These are phyloP conservation scores for Rachycentron canadum DNA, from an alignment of 2,797 vertebrate species.

Conservation along the genomic window DNA sequence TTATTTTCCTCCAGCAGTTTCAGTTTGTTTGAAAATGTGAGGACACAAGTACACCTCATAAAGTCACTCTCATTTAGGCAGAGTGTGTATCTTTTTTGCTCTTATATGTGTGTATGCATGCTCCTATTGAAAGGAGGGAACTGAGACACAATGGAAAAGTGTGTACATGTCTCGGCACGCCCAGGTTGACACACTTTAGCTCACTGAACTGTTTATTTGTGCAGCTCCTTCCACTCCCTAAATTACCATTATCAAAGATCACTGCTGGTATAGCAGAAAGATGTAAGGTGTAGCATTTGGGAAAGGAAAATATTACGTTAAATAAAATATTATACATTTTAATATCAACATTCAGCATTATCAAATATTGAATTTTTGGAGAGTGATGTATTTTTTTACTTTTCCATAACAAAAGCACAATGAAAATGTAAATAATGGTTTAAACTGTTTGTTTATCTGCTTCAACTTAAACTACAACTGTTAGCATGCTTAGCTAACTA, in stretches of 20 bases:
- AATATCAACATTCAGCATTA: no score
- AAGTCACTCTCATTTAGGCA: neutral
- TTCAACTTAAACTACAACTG: neutral
- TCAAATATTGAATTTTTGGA: neutral
- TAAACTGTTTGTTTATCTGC: no score
- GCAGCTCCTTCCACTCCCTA: conserved; percentile 30
- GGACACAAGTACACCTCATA: conserved; percentile 6
- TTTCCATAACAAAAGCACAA: no score
- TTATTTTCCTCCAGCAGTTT: conserved; percentile 15
- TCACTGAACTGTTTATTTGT: conserved; percentile 46
- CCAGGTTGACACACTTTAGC: conserved; percentile 47
- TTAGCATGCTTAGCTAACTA: neutral
- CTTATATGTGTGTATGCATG: conserved; percentile 4
- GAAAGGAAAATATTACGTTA: neutral
- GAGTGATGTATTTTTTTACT: neutral
- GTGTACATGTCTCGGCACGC: conserved; percentile 54
- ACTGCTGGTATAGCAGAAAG: neutral
- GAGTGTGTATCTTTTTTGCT: conserved; percentile 4
- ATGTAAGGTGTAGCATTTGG: neutral
- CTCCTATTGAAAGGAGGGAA: conserved; percentile 22
- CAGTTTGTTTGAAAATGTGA: conserved; percentile 12
- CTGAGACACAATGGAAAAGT: conserved; percentile 57
- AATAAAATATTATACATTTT: no score
- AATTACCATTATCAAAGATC: conserved; percentile 40
- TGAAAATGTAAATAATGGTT: no score